Evolutionary conservation across 2,113 vertebrate genomes (phyloP).

Genomic region (Syngnathus typhle): DNA sequence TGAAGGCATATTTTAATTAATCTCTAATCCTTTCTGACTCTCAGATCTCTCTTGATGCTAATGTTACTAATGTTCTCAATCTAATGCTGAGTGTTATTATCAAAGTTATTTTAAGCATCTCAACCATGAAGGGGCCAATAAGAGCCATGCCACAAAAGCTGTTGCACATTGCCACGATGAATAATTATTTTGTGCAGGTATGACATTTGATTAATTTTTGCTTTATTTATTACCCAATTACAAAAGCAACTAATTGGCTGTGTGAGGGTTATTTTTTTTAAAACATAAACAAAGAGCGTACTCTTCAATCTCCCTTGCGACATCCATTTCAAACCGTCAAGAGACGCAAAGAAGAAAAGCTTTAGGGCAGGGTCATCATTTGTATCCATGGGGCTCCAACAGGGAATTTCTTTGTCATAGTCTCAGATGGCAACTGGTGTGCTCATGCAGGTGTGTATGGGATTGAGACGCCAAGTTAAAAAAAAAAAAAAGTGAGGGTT

Average conservation of each 20-base stretch:
- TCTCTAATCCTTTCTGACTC: constrained; percentile 52
- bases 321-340: constrained; percentile 33
- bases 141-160: too few relatives aligned
- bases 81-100: too few relatives aligned
- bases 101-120: too few relatives aligned
- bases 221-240: constrained; percentile 11
- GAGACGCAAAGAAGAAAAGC: constrained; percentile 45
- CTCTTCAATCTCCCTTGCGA: constrained; percentile 29
- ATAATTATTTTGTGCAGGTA: too few relatives aligned
- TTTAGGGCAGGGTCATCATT: constrained; percentile 47
- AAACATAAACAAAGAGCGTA: constrained; percentile 19
- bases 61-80: constrained; percentile 53
- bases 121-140: too few relatives aligned
- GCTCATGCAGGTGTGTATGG: constrained; percentile 1
- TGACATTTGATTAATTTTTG: neutral
- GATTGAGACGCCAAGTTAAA: neutral
- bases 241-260: constrained; percentile 23
- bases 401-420: constrained; percentile 40
- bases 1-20: constrained; percentile 55
- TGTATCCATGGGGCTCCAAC: constrained; percentile 30
- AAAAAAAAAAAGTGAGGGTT: neutral
- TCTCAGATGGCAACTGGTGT: constrained; percentile 40
- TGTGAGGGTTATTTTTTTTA: constrained; percentile 39
- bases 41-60: constrained; percentile 49
- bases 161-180: too few relatives aligned